Conservation (phyloP, 2,888 invertebrate genomes). For the Philonicus albiceps region DNA sequence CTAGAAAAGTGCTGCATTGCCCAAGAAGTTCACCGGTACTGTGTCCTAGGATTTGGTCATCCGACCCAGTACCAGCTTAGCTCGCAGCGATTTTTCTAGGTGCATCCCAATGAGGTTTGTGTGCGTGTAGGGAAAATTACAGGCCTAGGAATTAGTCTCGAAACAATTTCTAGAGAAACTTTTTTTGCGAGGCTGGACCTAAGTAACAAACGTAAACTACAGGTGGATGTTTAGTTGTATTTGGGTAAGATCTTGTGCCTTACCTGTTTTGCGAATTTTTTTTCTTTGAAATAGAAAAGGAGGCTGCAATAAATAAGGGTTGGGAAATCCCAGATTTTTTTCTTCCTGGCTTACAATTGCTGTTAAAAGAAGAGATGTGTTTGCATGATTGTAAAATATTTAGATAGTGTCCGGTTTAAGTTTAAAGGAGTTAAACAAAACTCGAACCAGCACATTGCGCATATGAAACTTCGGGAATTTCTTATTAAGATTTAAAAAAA, state of each 20-base stretch:
- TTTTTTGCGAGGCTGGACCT: not conserved
- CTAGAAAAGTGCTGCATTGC: not conserved
- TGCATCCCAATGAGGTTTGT: not conserved
- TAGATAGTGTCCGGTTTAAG: not conserved
- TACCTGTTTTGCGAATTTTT: not conserved
- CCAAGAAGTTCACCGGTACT: not conserved
- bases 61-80: not conserved
- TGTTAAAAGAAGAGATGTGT: not conserved
- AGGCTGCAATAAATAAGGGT: not conserved
- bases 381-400: not conserved
- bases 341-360: not conserved
- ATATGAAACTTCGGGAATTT: too few relatives aligned
- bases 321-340: not conserved
- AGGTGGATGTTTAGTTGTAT: not conserved
- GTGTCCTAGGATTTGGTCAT: not conserved
- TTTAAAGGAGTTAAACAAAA: not conserved
- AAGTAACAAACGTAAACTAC: not conserved
- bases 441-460: not conserved
- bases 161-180: not conserved
- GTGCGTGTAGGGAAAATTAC: not conserved
- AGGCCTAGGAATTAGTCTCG: not conserved
- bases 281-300: not conserved
- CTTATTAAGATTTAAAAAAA: too few relatives aligned
- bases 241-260: not conserved
- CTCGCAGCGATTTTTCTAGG: not conserved